Conservation (phyloP, 23 tunicate species). For the Styela plicata region DNA sequence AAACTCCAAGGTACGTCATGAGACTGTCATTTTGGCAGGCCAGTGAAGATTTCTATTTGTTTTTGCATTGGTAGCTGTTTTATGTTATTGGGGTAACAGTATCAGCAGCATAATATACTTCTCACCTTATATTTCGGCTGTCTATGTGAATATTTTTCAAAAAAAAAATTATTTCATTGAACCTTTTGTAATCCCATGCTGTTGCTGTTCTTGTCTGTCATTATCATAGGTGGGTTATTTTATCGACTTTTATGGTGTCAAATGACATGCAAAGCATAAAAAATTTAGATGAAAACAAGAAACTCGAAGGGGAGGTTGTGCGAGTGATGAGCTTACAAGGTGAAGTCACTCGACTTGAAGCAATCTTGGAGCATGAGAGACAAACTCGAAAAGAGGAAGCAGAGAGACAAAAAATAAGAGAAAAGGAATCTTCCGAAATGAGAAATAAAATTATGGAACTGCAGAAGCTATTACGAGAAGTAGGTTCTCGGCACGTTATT, state of each 20-base stretch:
- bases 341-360: slow-evolving; percentile 9
- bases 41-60: too few species aligned
- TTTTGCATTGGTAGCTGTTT: too few species aligned
- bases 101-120: too few species aligned
- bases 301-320: slow-evolving; percentile 4
- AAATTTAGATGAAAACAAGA: slow-evolving; percentile 23
- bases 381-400: slow-evolving; percentile 2
- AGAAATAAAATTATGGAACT: slow-evolving; percentile 19
- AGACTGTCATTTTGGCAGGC: too few species aligned
- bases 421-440: slow-evolving; percentile 1
- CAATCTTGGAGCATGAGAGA: slow-evolving; percentile 26
- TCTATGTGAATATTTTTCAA: too few species aligned
- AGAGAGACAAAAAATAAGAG: neutral
- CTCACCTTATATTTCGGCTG: too few species aligned
- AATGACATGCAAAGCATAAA: too few species aligned
- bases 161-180: too few species aligned
- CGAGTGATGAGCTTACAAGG: slow-evolving; percentile 4
- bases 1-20: slow-evolving; percentile 8
- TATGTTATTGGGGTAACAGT: too few species aligned
- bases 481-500: too few species aligned
- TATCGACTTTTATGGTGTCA: too few species aligned
- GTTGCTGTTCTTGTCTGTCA: neutral
- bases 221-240: too few species aligned
- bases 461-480: slow-evolving; percentile 10
- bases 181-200: neutral